Percentiles rank a stretch among this genome's conserved stretches.
Evolutionary conservation across 2,888 invertebrate species (phyloP).

Genomic region (Sclerodermus sp.): DNA sequence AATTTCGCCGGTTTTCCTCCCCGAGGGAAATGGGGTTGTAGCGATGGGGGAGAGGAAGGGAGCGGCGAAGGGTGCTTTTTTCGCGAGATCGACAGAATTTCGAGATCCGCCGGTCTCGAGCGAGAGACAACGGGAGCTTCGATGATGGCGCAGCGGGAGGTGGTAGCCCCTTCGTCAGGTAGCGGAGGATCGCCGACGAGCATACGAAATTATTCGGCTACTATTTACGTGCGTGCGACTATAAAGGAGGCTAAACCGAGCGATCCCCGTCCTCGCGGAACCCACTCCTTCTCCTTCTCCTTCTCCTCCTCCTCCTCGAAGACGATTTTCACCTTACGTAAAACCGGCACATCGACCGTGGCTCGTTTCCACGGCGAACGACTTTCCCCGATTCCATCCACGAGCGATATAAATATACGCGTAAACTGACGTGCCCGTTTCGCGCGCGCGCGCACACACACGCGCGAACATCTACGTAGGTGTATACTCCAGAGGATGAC

Average conservation of each 20-base stretch:
- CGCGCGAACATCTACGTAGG: no score
- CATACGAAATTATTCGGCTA: conserved; percentile 23
- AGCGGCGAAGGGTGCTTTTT: no score
- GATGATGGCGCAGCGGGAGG: conserved; percentile 4
- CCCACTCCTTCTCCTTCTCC: background rate
- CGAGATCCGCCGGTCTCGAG: no score
- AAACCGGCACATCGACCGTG: conserved; percentile 35
- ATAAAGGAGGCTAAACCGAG: conserved; percentile 2
- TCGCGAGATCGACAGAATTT: no score
- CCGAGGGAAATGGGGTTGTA: no score
- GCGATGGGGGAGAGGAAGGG: no score
- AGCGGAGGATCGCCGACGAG: conserved; percentile 7
- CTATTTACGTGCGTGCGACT: conserved; percentile 22
- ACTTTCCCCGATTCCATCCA: conserved; percentile 38
- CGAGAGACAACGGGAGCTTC: no score
- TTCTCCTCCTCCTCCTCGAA: conserved; percentile 11
- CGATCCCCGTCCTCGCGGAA: background rate
- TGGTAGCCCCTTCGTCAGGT: conserved; percentile 5
- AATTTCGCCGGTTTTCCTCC: no score
- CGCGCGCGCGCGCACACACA: no score
- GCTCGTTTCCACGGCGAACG: conserved; percentile 37
- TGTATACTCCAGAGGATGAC: no score
- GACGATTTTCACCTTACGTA: conserved; percentile 49
- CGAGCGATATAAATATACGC: background rate
- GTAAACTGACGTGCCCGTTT: background rate